A percentile compares a stretch with the other conserved stretches of the same genome.
Evolutionary conservation across 2,797 vertebrate species (phyloP).

Genomic region (Betta splendens): DNA sequence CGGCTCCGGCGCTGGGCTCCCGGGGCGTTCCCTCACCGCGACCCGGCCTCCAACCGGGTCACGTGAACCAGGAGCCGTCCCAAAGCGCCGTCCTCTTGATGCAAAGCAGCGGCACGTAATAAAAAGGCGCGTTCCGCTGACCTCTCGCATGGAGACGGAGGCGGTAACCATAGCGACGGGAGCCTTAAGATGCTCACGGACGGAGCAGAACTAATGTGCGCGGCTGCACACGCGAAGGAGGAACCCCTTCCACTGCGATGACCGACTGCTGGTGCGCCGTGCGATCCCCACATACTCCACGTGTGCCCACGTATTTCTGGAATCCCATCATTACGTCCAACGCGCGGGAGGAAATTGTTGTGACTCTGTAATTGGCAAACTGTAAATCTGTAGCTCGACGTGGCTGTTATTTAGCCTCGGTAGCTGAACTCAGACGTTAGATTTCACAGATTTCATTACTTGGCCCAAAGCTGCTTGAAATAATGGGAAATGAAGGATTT

Average conservation of each 20-base stretch:
- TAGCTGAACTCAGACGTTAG: neutral
- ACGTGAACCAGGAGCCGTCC: too few relatives aligned
- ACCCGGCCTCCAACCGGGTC: too few relatives aligned
- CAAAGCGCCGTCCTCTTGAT: too few relatives aligned
- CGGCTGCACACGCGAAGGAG: neutral
- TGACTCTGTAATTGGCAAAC: constrained; percentile 10
- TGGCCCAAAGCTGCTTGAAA: constrained; percentile 39
- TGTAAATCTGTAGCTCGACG: constrained; percentile 1
- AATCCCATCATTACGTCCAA: constrained; percentile 8
- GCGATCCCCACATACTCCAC: constrained; percentile 4
- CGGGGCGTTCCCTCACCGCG: too few relatives aligned
- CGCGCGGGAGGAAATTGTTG: constrained; percentile 2
- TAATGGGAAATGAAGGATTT: constrained; percentile 49
- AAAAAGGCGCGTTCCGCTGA: neutral
- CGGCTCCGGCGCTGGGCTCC: too few relatives aligned
- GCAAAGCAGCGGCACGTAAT: too few relatives aligned
- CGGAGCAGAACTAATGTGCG: neutral
- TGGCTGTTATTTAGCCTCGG: constrained; percentile 3
- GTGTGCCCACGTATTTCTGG: neutral
- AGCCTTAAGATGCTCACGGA: neutral
- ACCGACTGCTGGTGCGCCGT: neutral
- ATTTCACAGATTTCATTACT: constrained; percentile 19
- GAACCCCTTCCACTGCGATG: too few relatives aligned
- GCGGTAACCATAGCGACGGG: neutral
- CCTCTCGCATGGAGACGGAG: neutral